Base-by-base conservation (phyloP, 1,140 invertebrate genomes). In the Ridgeia piscesae region DNA sequence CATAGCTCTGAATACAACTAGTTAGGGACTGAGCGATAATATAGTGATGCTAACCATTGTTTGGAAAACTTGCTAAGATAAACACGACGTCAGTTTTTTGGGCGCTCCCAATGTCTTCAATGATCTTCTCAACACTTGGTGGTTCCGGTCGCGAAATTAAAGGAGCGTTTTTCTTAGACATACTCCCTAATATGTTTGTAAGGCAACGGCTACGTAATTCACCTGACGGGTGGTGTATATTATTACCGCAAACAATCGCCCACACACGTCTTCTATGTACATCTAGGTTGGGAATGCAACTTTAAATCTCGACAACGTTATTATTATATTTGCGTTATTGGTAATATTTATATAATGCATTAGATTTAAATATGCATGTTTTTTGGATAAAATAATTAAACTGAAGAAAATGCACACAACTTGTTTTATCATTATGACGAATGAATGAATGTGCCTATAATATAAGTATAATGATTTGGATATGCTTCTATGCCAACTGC, bases 91-190 rank as follows among this genome's bases (percentile, higher is more conserved):
- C 58, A 77, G 11, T 77, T 77, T 31, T 77, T 4, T 77, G 58
- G 4, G 17, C 58, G 58, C 58, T 77, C 58, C 58, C 58, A 77
- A 77, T 77, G 58, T 77, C 58, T 77, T 77, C 58, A 77, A 77
- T 31, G 58, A 77, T 77, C 58, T 77, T 77, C 27, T 77, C 58
- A 21, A 77, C 58, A 77, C 58, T 77, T 77, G 58, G 58, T 77
- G 58, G 58, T 77, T 77, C 58, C 27, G 58, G 58, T 77, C 58
- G 58, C 58, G 58, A 77, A 77, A 77, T 77, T 77, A 77, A 77
- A 77, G 58, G 58, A 77, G 58, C 58, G 27, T 77, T 77, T 77
- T 77, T 77, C 58, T 77, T 77, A 77, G 58, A 77, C 58, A 77
- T 77, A 77, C 27, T 77, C 2, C 27, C 58, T 2, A 77, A 77